These are phyloP conservation scores for Zaprionus lineosus DNA, from an alignment of 2,888 invertebrate species.

Conservation along the genomic window DNA sequence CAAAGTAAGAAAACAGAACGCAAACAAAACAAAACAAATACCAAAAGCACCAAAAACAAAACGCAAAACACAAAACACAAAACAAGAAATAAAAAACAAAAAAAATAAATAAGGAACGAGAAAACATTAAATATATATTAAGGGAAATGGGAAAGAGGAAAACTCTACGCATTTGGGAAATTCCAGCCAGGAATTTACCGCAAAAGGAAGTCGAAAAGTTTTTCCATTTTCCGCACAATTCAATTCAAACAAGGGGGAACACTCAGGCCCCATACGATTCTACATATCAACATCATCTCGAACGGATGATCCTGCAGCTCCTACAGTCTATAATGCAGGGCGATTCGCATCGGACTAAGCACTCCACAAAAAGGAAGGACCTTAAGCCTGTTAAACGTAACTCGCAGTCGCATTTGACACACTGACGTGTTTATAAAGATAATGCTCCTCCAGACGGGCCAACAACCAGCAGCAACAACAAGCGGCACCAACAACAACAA, in stretches of 20 bases:
- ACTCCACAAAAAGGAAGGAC: too few species aligned
- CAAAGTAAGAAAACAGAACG: background rate
- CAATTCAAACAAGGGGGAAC: too few species aligned
- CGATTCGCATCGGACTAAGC: too few species aligned
- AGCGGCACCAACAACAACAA: conserved; percentile 10
- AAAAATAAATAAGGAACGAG: conserved; percentile 8
- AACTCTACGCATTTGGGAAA: conserved; percentile 11
- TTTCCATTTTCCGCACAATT: too few species aligned
- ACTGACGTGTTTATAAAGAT: conserved; percentile 67
- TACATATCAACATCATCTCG: too few species aligned
- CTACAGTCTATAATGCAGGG: too few species aligned
- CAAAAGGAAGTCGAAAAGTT: too few species aligned
- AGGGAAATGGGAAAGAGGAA: conserved; percentile 6
- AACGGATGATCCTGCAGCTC: too few species aligned
- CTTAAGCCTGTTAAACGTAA: conserved; percentile 48
- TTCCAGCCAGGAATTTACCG: too few species aligned
- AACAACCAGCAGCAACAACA: too few species aligned
- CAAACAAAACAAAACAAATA: background rate
- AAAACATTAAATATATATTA: background rate
- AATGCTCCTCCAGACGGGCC: conserved; percentile 25
- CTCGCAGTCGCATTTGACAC: conserved; percentile 73
- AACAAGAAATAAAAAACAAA: conserved; percentile 13
- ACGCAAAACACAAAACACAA: background rate
- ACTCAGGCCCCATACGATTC: too few species aligned
- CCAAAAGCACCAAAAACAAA: conserved; percentile 13